phyloP scores from a whole-genome alignment of 2,797 vertebrate species.

The Aulostomus chinensis region DNA sequence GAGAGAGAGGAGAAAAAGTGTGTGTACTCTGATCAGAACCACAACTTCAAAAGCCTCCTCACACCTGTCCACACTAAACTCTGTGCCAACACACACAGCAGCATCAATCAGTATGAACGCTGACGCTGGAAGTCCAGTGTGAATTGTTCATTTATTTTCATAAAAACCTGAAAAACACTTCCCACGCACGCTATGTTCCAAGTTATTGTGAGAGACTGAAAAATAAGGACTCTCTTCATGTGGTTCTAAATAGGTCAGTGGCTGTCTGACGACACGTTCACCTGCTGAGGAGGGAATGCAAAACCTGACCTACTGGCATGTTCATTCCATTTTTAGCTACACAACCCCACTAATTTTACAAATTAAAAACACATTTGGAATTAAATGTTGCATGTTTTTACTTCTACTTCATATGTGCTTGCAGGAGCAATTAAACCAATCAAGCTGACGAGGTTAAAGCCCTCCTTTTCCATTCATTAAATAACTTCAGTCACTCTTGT shows the following conservation, averaged over 20 bases:
- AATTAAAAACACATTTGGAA: no score
- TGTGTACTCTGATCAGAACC: not conserved
- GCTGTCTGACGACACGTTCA: constrained; percentile 10
- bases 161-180: no score
- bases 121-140: constrained; percentile 2
- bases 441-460: no score
- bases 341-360: no score
- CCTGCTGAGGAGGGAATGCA: constrained; percentile 11
- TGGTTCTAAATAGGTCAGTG: no score
- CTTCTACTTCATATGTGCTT: constrained; percentile 3
- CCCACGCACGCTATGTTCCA: no score
- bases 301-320: constrained; percentile 6
- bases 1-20: not conserved
- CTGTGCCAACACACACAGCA: constrained; percentile 22
- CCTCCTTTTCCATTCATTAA: no score
- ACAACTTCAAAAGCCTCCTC: no score
- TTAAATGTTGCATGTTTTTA: not conserved
- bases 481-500: constrained; percentile 1
- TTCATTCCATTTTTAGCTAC: constrained; percentile 7
- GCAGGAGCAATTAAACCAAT: no score
- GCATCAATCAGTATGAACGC: constrained; percentile 6
- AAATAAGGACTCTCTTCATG: no score
- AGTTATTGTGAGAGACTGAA: no score
- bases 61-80: constrained; percentile 4
- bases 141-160: constrained; percentile 30